Base-by-base conservation (phyloP, 1,140 invertebrate species). In the Dermatophagoides farinae region DNA sequence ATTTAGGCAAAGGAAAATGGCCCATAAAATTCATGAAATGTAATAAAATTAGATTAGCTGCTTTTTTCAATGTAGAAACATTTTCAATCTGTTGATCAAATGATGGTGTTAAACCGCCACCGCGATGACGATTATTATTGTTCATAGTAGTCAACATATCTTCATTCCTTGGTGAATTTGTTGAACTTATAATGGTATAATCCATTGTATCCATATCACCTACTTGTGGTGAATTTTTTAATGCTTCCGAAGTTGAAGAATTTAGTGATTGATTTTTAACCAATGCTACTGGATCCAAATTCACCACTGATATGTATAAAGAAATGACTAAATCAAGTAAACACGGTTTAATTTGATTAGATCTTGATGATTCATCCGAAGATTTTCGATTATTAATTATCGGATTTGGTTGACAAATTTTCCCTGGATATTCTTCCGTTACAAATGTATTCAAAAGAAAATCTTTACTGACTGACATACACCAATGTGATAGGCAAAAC, bases 401-500 rank as follows among this genome's bases (percentile, higher is more conserved):
- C 51, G 51, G n/a, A n/a, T 18, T 37, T 22, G 51, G 10, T 18
- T 38, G 57, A 58, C 6, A 41, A 58, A 43, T 25, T 38, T 46
- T 25, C 8, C 31, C 31, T 8, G 39, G 57, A 50, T 59, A 55
- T 6, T 53, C 37, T 6, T 37, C n/a, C 10, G 50, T 25, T 8
- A 43, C 41, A 12, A 25, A 9, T 60, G 72, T 69, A 53, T 72
- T 67, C 50, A 74, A 66, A 6, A 80, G 69, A n/a, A 73, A 68
- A 23, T 70, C 62, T 9, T 76, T 65, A 0, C 78, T 78, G 64
- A 86, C 74, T 64, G 77, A 76, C 79, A 95, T 88, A 59, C 88
- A 91, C 83, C 89, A 95, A 74, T 96, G 89, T 0, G 86, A 86
- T 39, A 96, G 73, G 70, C 87, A 90, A 60, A 93, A 81, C 65